Base-by-base conservation (phyloP, 2,113 vertebrate genomes). In the Sorex fumeus region DNA sequence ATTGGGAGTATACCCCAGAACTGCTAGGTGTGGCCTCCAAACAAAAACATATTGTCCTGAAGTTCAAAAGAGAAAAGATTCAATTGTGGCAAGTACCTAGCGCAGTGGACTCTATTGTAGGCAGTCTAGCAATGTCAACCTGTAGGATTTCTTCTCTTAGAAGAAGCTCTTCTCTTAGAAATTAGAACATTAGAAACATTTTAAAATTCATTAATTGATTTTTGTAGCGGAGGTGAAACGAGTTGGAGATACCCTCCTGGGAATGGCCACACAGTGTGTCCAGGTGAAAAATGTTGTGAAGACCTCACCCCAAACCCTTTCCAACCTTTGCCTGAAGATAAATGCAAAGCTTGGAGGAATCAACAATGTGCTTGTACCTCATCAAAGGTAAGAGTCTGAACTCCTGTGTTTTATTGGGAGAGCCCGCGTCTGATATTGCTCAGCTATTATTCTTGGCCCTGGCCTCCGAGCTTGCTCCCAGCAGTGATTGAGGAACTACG, bases 221-320 rank as follows among this genome's bases (percentile, higher is more conserved):
- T 87, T 91, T 95, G 5, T 97, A 99, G 99, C 99, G 83, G 99
- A 99, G 96, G 99, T 99, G 21, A 99, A 99, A 97, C 98, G 99
- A 12, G 99, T 99, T 60, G 99, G 99, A 36, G 99, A 99, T 96
- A 99, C 99, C 0, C 98, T 99, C 7, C 98, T 99, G 21, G 99
- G 99, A 87, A 99, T 99, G 99, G 99, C 99, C 91, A 99, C 99
- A 19, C 99, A 99, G 94, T 99, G 99, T 77, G 99, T 99, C 69
- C 99, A 99, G 95, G 99, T 99, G 97, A 99, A 99, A 98, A 99
- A 99, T 2, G 99, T 99, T 82, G 99, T 99, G 88, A 99, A 99
- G 98, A 99, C 99, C 6, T 99, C 99, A 43, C 99, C 99, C 4
- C 99, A 99, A 97, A 99, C 99, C 0, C 98, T 99, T 75, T 99